Conservation (phyloP, 2,888 invertebrate genomes). For the Quadriops clusia region DNA sequence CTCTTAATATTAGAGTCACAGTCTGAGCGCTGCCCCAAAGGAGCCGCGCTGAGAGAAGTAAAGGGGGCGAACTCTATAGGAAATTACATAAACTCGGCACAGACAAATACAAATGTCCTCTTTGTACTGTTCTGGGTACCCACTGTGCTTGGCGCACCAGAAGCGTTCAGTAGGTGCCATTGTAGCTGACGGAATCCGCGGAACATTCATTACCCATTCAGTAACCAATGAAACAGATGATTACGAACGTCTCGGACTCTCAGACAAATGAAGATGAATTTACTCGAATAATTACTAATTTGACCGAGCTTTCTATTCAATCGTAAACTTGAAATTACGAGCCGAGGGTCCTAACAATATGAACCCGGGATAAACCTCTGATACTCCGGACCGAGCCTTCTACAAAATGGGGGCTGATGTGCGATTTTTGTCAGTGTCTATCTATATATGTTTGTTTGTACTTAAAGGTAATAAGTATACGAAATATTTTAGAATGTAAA, state of each 20-base stretch:
- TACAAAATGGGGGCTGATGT: too few relatives aligned
- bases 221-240: constrained; percentile 41
- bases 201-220: constrained; percentile 39
- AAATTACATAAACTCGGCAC: constrained; percentile 43
- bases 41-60: constrained; percentile 28
- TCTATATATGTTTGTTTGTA: too few relatives aligned
- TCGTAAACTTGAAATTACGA: constrained; percentile 8
- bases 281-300: constrained; percentile 38
- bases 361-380: too few relatives aligned
- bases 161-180: constrained; percentile 35
- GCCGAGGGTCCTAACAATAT: background rate
- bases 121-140: constrained; percentile 38
- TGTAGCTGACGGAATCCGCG: constrained; percentile 36
- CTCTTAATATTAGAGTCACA: too few relatives aligned
- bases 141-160: constrained; percentile 33
- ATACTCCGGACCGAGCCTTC: too few relatives aligned
- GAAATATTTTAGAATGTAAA: too few relatives aligned
- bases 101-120: constrained; percentile 41
- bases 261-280: constrained; percentile 38
- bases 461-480: too few relatives aligned
- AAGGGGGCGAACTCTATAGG: constrained; percentile 38
- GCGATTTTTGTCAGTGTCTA: too few relatives aligned
- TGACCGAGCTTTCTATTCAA: constrained; percentile 36
- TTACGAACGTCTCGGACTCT: constrained; percentile 36
- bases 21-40: constrained; percentile 31